Conservation (phyloP, 1,140 invertebrate genomes). For the Microplitis demolitor region DNA sequence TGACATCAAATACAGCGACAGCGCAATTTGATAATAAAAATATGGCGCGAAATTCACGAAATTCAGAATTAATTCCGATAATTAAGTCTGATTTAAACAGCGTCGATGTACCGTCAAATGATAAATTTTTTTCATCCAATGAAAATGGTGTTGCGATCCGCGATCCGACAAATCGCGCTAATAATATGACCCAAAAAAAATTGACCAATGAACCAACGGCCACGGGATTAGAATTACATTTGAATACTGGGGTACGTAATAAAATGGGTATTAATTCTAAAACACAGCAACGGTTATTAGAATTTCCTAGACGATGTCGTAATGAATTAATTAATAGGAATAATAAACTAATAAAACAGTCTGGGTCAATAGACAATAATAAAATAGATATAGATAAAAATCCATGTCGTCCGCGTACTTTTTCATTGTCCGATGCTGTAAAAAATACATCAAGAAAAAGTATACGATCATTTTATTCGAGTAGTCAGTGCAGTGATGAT, state of each 20-base stretch:
- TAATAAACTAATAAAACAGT: too few relatives aligned
- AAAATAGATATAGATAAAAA: constrained; percentile 34
- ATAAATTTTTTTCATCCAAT: neutral
- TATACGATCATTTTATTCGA: constrained; percentile 53
- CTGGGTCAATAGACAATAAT: constrained; percentile 20
- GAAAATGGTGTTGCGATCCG: too few relatives aligned
- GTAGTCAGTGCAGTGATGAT: constrained; percentile 56
- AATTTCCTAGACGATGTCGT: too few relatives aligned
- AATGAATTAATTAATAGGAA: too few relatives aligned
- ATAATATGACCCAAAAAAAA: neutral
- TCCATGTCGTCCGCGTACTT: constrained; percentile 52
- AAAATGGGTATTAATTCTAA: too few relatives aligned
- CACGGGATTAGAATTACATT: too few relatives aligned
- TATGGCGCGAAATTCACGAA: constrained; percentile 46
- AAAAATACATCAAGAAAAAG: constrained; percentile 48
- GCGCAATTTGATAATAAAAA: constrained; percentile 49
- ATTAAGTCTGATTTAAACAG: constrained; percentile 30
- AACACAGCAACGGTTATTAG: too few relatives aligned
- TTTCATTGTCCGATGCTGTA: constrained; percentile 51
- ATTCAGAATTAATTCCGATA: constrained; percentile 33
- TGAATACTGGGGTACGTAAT: too few relatives aligned
- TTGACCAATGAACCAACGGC: neutral
- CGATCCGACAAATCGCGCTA: too few relatives aligned
- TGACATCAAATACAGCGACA: constrained; percentile 49
- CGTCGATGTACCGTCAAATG: constrained; percentile 34